A percentile compares a stretch with the other conserved stretches of the same genome.
Evolutionary conservation across 1,140 invertebrate genomes (phyloP).

Genomic region (Plodia interpunctella): DNA sequence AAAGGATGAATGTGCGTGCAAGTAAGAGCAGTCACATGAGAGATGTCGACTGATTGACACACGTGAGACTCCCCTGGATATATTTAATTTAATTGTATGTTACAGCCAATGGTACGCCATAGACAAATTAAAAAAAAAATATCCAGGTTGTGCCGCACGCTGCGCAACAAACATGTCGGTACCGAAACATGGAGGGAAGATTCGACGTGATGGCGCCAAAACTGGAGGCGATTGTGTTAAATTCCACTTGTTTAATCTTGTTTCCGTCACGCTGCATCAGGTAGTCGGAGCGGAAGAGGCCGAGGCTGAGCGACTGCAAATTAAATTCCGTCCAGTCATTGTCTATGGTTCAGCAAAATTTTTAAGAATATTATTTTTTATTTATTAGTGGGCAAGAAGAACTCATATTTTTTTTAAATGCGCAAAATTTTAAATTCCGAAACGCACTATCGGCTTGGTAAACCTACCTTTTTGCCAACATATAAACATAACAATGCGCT

Average conservation of each 20-base stretch:
- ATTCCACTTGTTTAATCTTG: conserved; percentile 86
- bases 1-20: conserved; percentile 60
- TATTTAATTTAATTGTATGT: conserved; percentile 22
- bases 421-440: no score
- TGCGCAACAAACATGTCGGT: conserved; percentile 52
- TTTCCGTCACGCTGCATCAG: conserved; percentile 80
- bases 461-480: no score
- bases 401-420: no score
- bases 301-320: conserved; percentile 77
- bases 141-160: conserved; percentile 14
- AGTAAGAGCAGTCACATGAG: conserved; percentile 66
- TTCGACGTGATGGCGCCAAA: conserved; percentile 81
- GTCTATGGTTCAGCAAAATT: conserved; percentile 6
- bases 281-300: conserved; percentile 87
- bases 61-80: conserved; percentile 20
- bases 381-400: no score
- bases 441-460: no score
- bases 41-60: conserved; percentile 65
- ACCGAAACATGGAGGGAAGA: conserved; percentile 82
- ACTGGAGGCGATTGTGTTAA: conserved; percentile 86
- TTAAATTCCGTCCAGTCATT: conserved; percentile 24
- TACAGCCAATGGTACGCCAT: conserved; percentile 1
- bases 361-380: no score
- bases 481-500: no score
- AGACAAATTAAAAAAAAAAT: not conserved